Evolutionary conservation across 2,113 vertebrate species (phyloP).

Genomic region (Vanacampus margaritifer): DNA sequence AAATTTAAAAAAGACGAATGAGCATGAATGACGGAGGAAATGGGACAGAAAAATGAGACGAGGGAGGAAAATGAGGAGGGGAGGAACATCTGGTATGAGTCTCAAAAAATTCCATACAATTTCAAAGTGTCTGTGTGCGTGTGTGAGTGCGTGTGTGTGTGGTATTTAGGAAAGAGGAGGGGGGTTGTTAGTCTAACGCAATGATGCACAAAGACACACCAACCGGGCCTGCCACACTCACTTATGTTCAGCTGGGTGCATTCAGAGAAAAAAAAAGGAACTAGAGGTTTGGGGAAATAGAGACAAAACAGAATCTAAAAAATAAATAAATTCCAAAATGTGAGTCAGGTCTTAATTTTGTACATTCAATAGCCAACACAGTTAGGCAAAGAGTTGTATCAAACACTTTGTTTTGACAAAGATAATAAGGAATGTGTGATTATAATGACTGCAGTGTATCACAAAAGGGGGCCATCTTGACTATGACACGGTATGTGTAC

Average conservation of each 20-base stretch:
- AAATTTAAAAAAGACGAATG: conserved; percentile 33
- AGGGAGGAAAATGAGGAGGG: conserved; percentile 10
- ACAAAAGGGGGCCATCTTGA: too few species aligned
- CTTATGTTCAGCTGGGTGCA: conserved; percentile 47
- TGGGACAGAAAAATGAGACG: conserved; percentile 18
- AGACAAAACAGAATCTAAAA: background rate
- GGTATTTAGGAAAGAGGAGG: conserved; percentile 20
- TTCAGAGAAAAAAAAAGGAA: conserved; percentile 20
- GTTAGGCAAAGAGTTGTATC: too few species aligned
- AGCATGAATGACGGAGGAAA: conserved; percentile 22
- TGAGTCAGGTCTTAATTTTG: background rate
- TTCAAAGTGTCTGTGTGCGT: conserved; percentile 9
- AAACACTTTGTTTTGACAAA: background rate
- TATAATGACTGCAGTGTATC: background rate
- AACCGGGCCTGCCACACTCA: conserved; percentile 60
- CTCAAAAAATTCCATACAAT: conserved; percentile 54
- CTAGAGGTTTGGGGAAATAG: conserved; percentile 31
- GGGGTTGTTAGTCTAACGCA: conserved; percentile 50
- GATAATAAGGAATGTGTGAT: background rate
- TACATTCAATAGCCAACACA: too few species aligned
- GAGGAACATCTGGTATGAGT: conserved; percentile 70
- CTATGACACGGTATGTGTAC: too few species aligned
- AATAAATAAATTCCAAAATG: background rate
- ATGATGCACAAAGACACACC: conserved; percentile 50
- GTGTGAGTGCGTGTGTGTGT: conserved; percentile 5